Evolutionary conservation across 1,140 invertebrate genomes (phyloP).

Genomic region (Trichonephila clavipes): DNA sequence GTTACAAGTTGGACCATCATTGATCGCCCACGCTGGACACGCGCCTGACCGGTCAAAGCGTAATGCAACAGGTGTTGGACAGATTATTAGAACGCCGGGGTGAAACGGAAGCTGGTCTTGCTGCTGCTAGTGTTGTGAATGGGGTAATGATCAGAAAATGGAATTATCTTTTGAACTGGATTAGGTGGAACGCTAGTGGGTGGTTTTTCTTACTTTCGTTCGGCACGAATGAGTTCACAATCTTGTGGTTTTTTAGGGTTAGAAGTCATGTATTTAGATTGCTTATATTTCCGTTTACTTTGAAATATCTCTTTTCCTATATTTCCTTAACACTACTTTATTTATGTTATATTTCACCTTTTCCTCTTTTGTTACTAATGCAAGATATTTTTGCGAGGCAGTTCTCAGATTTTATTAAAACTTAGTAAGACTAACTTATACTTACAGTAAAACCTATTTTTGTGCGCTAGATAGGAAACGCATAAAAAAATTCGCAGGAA

Average conservation of each 20-base stretch:
- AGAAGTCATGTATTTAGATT: neutral
- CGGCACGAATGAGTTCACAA: neutral
- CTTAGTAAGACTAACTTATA: too few species aligned
- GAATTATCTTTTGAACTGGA: conserved; percentile 10
- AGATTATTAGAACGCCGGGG: neutral
- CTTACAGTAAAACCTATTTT: too few species aligned
- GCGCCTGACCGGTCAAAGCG: conserved; percentile 23
- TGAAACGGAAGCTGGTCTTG: conserved; percentile 34
- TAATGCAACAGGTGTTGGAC: conserved; percentile 39
- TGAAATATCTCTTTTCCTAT: neutral
- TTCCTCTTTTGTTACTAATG: too few species aligned
- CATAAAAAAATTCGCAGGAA: too few species aligned
- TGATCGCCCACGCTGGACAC: conserved; percentile 37
- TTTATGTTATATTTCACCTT: neutral
- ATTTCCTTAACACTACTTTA: neutral
- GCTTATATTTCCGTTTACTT: neutral
- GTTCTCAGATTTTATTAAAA: too few species aligned
- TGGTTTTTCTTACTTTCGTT: neutral
- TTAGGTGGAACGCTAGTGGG: neutral
- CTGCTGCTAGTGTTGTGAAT: neutral
- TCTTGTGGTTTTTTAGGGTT: neutral
- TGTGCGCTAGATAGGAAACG: too few species aligned
- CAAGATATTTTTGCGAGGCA: too few species aligned
- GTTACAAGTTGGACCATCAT: conserved; percentile 48
- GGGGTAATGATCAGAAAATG: neutral